Base-by-base conservation (phyloP, 1,140 invertebrate species). In the Solen grandis region DNA sequence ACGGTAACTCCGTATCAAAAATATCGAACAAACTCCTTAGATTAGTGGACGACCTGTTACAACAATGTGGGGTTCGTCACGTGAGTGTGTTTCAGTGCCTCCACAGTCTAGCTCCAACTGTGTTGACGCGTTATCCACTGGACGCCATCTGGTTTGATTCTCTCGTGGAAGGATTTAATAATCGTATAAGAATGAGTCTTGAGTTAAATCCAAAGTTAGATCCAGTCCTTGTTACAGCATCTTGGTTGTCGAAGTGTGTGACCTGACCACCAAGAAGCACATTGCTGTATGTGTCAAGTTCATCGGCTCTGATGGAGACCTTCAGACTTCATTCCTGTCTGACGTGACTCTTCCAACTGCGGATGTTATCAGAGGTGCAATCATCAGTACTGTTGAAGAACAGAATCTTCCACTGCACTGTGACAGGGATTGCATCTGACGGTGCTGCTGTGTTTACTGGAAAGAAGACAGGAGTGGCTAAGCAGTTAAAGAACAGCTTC, bases 161-260 rank as follows among this genome's bases (percentile, higher is more conserved):
- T n/a, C n/a, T n/a, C n/a, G n/a, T n/a, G n/a, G n/a, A n/a, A n/a
- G n/a, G n/a, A n/a, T n/a, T n/a, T n/a, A n/a, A n/a, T n/a, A n/a
- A n/a, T n/a, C n/a, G n/a, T n/a, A n/a, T n/a, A n/a, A n/a, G n/a
- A n/a, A n/a, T n/a, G n/a, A n/a, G n/a, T n/a, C n/a, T n/a, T n/a
- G n/a, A 13, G 54, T 74, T 10, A 60, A 46, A 22, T 22, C 27
- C 16, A 57, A 25, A 62, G 35, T 74, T 13, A 1, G 57, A 4
- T 16, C 54, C 57, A 5, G 41, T 59, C 54, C 70, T 8, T 46
- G 35, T 57, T 60, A 33, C 38, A 19, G 1, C 27, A 25, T 2
- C 16, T 60, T 74, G 70, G 70, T 74, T 19, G 70, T 50, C 46
- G 57, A 74, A 57, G 70, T 62, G 19, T 74, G 35, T 35, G 52